Evolutionary conservation across 2,113 vertebrate genomes (phyloP).

Genomic region (Oreochromis tanganicae): DNA sequence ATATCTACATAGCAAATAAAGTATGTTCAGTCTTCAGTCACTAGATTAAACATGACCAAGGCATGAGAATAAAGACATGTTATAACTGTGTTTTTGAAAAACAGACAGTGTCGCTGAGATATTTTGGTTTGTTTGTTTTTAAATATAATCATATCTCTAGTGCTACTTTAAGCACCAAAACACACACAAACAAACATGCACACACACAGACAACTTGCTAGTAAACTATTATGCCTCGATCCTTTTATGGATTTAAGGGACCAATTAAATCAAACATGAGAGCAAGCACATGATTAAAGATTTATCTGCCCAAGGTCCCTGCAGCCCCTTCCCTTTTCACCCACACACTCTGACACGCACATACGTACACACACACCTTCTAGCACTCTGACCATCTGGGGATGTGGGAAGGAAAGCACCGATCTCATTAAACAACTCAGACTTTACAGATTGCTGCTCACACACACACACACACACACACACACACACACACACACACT

Average conservation of each 20-base stretch:
- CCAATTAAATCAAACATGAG: conserved; percentile 64
- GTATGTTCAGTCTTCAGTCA: background rate
- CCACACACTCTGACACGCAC: background rate
- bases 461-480: background rate
- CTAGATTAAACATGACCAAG: background rate
- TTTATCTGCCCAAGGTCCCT: conserved; percentile 46
- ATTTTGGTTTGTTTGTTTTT: background rate
- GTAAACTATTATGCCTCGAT: background rate
- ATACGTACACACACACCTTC: background rate
- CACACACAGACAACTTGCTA: background rate
- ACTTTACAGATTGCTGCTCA: conserved; percentile 18
- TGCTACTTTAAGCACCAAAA: background rate
- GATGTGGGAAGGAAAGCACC: conserved; percentile 32
- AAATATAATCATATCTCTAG: background rate
- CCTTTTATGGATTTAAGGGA: conserved; percentile 43
- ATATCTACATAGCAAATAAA: background rate
- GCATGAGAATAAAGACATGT: background rate
- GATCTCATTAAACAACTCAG: conserved; percentile 55
- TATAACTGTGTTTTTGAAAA: background rate
- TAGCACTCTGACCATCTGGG: conserved; percentile 19
- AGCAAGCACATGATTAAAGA: conserved; percentile 63
- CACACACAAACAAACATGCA: background rate
- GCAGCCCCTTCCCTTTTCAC: background rate
- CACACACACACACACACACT: background rate
- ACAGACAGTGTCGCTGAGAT: background rate